A percentile compares a stretch with the other conserved stretches of the same genome.
These are phyloP conservation scores for Acromyrmex charruanus DNA, from an alignment of 1,140 invertebrate species.

Conservation along the genomic window DNA sequence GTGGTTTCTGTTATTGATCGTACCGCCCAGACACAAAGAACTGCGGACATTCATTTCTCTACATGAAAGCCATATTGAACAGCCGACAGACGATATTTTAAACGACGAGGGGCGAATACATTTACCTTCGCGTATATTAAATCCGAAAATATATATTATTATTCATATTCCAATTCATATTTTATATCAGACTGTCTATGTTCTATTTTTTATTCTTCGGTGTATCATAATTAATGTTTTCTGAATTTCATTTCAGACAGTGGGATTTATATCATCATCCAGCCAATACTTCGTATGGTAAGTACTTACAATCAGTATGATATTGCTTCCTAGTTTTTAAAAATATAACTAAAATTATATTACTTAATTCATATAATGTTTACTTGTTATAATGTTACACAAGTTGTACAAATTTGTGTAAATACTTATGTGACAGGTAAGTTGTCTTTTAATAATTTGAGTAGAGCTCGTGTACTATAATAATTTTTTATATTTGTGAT, in stretches of 20 bases:
- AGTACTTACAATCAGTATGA: conserved; percentile 25
- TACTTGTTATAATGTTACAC: no score
- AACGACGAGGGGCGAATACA: conserved; percentile 56
- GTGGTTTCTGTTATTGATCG: background rate
- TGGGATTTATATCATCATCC: background rate
- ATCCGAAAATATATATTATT: conserved; percentile 20
- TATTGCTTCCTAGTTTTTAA: background rate
- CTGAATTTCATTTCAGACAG: conserved; percentile 33
- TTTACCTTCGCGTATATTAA: conserved; percentile 75
- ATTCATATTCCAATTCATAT: conserved; percentile 32
- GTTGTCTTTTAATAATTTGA: conserved; percentile 8
- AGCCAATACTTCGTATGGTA: conserved; percentile 21
- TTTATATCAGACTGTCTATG: conserved; percentile 62
- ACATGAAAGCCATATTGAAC: conserved; percentile 9
- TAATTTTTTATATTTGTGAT: background rate
- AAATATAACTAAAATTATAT: background rate
- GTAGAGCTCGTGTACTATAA: background rate
- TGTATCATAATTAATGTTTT: conserved; percentile 24
- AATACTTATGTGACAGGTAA: conserved; percentile 29
- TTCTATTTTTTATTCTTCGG: background rate
- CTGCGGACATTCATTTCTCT: background rate
- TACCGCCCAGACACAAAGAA: background rate
- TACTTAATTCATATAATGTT: background rate
- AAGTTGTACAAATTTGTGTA: conserved; percentile 19
- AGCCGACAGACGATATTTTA: conserved; percentile 10